Base-by-base conservation (phyloP, 2,888 invertebrate genomes). In the Catonia carolina region DNA sequence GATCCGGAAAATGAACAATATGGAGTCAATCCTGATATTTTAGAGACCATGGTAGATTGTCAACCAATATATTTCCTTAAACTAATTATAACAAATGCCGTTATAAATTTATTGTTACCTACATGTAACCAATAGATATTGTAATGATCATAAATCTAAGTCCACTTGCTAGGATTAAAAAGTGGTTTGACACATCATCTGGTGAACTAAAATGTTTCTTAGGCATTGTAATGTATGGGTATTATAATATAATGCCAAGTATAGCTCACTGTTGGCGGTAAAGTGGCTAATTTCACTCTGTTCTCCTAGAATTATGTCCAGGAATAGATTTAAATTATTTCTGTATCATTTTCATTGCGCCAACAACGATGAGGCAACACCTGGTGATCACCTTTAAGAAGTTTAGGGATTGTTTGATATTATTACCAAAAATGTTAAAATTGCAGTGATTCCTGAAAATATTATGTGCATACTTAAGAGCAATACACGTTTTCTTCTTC, bases 401-500 rank as follows among this genome's bases (percentile, higher is more conserved):
- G 45, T 53, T 45, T 23, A 27, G 23, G 31, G 27, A 1, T 27
- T 53, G 2, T n/a, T 33, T 27, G 45, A 45, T 39, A 5, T 15
- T 8, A 45, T 53, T 12, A 8, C 3, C 6, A 15, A 36, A 45
- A 53, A 45, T 45, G 48, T 47, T 45, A 3, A 1, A n/a, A 47
- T 12, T 20, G 4, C 2, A 3, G 8, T 23, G 7, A 27, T 15
- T 12, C 66, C 67, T 47, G 62, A 58, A 22, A 55, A 67, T 62
- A 63, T 62, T 35, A 31, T 66, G 45, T 66, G 66, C 51, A 62
- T 68, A 20, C 68, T 68, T 57, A 66, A 69, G 57, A 66, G 63
- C 57, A 22, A 67, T 47, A 64, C 68, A 22, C 68, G 67, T 22
- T 69, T 67, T n/a, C n/a, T n/a, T n/a, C n/a, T n/a, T n/a, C n/a